phyloP scores from a whole-genome alignment of 2,113 vertebrate genomes.

The Lepus timidus region DNA sequence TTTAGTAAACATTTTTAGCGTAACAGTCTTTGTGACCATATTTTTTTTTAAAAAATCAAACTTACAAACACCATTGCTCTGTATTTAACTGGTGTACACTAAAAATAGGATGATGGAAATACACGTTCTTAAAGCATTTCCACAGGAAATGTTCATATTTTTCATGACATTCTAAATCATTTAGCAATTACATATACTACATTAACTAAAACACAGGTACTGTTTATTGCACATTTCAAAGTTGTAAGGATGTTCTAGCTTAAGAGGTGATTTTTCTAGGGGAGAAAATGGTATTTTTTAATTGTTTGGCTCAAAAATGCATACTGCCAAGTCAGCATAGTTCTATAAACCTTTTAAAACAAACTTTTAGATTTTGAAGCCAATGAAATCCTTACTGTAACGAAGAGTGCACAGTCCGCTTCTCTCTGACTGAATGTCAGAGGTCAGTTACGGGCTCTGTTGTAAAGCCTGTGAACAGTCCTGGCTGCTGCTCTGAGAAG shows the following conservation, averaged over 20 bases:
- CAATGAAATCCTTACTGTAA: conserved; percentile 55
- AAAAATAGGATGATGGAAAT: conserved; percentile 83
- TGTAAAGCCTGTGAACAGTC: conserved; percentile 81
- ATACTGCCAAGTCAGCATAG: conserved; percentile 81
- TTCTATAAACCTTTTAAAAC: conserved; percentile 74
- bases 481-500: conserved; percentile 63
- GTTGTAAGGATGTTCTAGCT: conserved; percentile 72
- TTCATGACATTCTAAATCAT: conserved; percentile 89
- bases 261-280: conserved; percentile 80
- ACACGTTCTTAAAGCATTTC: conserved; percentile 93
- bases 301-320: conserved; percentile 86
- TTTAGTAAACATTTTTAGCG: conserved; percentile 82
- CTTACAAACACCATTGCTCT: conserved; percentile 68
- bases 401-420: conserved; percentile 42
- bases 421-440: background rate
- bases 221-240: conserved; percentile 90
- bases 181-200: conserved; percentile 86
- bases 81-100: conserved; percentile 80
- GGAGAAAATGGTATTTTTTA: conserved; percentile 76
- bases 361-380: conserved; percentile 73
- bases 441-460: conserved; percentile 78
- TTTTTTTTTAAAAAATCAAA: conserved; percentile 58
- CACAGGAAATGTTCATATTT: conserved; percentile 95
- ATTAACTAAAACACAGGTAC: conserved; percentile 88
- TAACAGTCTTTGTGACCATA: conserved; percentile 84